Percentiles rank a stretch among this genome's conserved stretches.
phyloP scores from a whole-genome alignment of 2,888 invertebrate genomes.

The Acholoe squamosa region DNA sequence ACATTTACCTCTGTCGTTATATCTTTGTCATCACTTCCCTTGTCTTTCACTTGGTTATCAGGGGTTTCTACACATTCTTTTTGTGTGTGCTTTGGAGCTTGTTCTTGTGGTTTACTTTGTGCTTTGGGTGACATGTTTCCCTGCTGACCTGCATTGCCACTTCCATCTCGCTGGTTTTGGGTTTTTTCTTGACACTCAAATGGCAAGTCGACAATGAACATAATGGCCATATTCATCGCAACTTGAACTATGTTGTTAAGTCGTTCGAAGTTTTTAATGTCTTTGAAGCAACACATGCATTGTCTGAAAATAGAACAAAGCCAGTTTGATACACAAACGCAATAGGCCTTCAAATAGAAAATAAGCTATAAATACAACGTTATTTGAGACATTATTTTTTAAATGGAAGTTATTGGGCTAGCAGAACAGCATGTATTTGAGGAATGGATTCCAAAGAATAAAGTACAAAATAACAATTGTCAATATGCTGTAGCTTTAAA shows the following conservation, averaged over 20 bases:
- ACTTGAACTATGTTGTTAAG: conserved; percentile 95
- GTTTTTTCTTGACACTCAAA: conserved; percentile 69
- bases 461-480: no score
- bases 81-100: conserved; percentile 66
- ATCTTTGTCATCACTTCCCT: not conserved
- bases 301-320: conserved; percentile 86
- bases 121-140: conserved; percentile 65
- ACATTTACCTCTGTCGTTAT: not conserved
- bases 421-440: no score
- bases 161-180: conserved; percentile 66
- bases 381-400: no score
- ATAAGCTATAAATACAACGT: no score
- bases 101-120: conserved; percentile 45
- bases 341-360: no score
- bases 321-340: no score
- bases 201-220: conserved; percentile 86
- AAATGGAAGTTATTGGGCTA: no score
- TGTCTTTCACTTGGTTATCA: not conserved
- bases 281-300: conserved; percentile 97
- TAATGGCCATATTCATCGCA: conserved; percentile 91
- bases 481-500: no score
- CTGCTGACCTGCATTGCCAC: conserved; percentile 63
- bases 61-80: not conserved
- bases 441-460: no score
- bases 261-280: conserved; percentile 95